Conservation (phyloP, 2,888 invertebrate genomes). For the Brenthis daphne region DNA sequence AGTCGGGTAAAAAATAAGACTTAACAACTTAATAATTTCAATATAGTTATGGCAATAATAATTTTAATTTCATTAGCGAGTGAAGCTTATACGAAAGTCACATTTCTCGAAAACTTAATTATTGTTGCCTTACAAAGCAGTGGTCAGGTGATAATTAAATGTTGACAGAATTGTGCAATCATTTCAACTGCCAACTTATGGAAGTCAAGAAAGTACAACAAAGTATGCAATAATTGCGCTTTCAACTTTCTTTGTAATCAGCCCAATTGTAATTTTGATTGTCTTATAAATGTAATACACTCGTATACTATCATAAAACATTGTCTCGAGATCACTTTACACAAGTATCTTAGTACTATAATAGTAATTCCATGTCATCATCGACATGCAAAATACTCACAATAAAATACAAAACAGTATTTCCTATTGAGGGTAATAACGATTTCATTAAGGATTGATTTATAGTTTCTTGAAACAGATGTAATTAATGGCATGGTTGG, state of each 20-base stretch:
- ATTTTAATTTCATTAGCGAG: constrained; percentile 15
- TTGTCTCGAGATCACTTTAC: too few species aligned
- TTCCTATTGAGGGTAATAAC: too few species aligned
- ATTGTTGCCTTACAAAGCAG: not conserved
- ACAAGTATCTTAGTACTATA: too few species aligned
- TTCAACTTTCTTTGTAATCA: constrained; percentile 10
- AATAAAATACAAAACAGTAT: too few species aligned
- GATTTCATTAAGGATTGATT: too few species aligned
- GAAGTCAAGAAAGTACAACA: constrained; percentile 1
- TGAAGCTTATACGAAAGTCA: not conserved
- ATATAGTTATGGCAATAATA: constrained; percentile 16
- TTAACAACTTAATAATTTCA: constrained; percentile 8
- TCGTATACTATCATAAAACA: too few species aligned
- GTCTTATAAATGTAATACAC: too few species aligned
- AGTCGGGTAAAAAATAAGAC: constrained; percentile 4
- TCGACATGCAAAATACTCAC: too few species aligned
- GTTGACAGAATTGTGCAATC: constrained; percentile 33
- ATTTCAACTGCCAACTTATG: not conserved
- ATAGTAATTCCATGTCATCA: too few species aligned
- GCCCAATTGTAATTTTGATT: constrained; percentile 8
- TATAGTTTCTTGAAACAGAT: too few species aligned
- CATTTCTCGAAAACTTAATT: constrained; percentile 14
- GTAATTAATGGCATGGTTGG: too few species aligned
- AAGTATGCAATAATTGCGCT: constrained; percentile 16
- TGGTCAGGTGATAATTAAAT: constrained; percentile 31